phyloP scores from a whole-genome alignment of 1,140 invertebrate species.

The Zaprionus davidi region DNA sequence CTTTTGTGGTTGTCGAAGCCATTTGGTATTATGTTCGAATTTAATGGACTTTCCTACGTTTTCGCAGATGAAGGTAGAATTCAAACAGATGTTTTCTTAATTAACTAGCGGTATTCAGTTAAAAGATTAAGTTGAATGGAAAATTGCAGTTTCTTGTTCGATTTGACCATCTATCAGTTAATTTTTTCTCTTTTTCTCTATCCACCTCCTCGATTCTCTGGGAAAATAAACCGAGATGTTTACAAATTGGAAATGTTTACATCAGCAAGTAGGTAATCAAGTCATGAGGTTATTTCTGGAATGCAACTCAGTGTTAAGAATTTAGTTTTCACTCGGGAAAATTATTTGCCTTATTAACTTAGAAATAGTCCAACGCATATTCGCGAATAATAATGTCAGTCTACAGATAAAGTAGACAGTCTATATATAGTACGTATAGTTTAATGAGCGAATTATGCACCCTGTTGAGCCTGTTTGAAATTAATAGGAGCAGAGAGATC shows the following conservation, averaged over 20 bases:
- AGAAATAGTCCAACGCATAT: slow-evolving; percentile 7
- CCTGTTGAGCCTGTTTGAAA: not conserved
- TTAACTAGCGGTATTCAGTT: not conserved
- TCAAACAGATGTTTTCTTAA: slow-evolving; percentile 15
- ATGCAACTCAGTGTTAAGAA: slow-evolving; percentile 8
- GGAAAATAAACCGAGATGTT: not conserved
- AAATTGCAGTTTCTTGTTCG: not conserved
- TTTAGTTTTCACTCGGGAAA: not conserved
- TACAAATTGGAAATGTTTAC: slow-evolving; percentile 9
- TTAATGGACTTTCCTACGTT: slow-evolving; percentile 8
- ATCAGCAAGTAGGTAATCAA: not conserved
- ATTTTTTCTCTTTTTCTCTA: not conserved
- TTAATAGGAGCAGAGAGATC: not conserved
- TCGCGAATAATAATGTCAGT: not conserved
- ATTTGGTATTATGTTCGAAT: slow-evolving; percentile 3
- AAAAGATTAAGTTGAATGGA: not conserved
- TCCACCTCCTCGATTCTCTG: not conserved
- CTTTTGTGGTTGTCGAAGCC: not conserved
- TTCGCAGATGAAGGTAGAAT: not conserved
- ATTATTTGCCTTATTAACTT: slow-evolving; percentile 29
- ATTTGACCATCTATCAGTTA: not conserved
- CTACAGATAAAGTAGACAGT: not conserved
- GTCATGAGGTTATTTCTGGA: slow-evolving; percentile 4
- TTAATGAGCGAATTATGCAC: not conserved
- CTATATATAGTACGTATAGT: not conserved